Percentiles rank a stretch among this genome's conserved stretches.
phyloP scores from a whole-genome alignment of 2,888 invertebrate species.

The Scaptomyza caliginosa region DNA sequence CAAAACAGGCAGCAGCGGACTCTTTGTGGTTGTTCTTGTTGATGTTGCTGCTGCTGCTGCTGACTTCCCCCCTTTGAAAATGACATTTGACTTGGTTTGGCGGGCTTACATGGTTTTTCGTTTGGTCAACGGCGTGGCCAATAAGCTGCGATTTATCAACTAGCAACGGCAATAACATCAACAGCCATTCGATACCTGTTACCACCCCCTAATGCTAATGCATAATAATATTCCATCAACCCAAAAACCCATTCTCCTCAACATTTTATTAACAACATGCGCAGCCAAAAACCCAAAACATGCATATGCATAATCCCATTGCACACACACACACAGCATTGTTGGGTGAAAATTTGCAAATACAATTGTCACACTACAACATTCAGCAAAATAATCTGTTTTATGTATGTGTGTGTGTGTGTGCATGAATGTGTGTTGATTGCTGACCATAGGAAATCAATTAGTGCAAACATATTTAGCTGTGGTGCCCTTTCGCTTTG shows the following conservation, averaged over 20 bases:
- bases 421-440: constrained; percentile 15
- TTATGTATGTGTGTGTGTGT: constrained; percentile 2
- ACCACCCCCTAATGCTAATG: not conserved
- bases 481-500: constrained; percentile 20
- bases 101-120: constrained; percentile 35
- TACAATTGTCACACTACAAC: constrained; percentile 59
- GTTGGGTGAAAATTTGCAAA: constrained; percentile 61
- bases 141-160: constrained; percentile 71
- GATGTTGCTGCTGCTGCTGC: constrained; percentile 6
- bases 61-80: constrained; percentile 34
- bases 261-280: constrained; percentile 27
- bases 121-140: constrained; percentile 53
- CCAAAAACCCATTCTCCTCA: constrained; percentile 1
- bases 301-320: constrained; percentile 63
- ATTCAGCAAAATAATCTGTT: constrained; percentile 13
- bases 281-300: constrained; percentile 25
- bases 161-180: constrained; percentile 5
- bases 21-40: constrained; percentile 22
- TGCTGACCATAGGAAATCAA: constrained; percentile 59
- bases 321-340: not conserved
- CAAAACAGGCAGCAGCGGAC: constrained; percentile 30
- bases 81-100: constrained; percentile 63
- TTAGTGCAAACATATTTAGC: constrained; percentile 63
- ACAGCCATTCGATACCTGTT: constrained; percentile 15
- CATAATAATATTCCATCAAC: constrained; percentile 1